phyloP scores from a whole-genome alignment of 2,797 vertebrate species.

The Periparus ater region DNA sequence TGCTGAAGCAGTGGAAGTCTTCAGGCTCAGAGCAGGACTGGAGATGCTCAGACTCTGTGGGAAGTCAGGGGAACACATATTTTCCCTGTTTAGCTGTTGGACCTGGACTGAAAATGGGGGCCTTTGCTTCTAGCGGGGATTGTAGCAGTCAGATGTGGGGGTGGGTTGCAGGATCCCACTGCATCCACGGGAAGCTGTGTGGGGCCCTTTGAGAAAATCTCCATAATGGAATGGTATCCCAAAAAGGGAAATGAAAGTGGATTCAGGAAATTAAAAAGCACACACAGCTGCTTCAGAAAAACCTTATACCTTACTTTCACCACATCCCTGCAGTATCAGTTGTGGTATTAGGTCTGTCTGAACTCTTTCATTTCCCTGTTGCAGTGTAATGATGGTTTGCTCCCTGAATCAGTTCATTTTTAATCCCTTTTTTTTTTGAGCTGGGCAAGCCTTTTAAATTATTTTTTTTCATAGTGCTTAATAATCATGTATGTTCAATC shows the following conservation, averaged over 20 bases:
- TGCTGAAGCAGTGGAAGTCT: not conserved
- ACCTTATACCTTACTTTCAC: not conserved
- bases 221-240: accelerated
- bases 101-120: not conserved
- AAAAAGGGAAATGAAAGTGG: not conserved
- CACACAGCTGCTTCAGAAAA: not conserved
- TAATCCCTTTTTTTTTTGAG: not conserved
- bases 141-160: not conserved
- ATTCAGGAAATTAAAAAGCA: not conserved
- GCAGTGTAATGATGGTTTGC: not conserved
- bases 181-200: accelerated
- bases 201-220: not conserved
- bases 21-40: not conserved
- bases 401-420: not conserved
- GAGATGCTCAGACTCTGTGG: not conserved
- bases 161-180: not conserved
- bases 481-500: constrained; percentile 44
- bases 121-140: accelerated
- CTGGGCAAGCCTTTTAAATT: not conserved
- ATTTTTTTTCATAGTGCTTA: constrained; percentile 48
- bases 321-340: not conserved
- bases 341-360: not conserved
- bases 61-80: not conserved
- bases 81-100: not conserved
- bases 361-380: not conserved